Base-by-base conservation (phyloP, 2,113 vertebrate species). In the Penelope pileata region DNA sequence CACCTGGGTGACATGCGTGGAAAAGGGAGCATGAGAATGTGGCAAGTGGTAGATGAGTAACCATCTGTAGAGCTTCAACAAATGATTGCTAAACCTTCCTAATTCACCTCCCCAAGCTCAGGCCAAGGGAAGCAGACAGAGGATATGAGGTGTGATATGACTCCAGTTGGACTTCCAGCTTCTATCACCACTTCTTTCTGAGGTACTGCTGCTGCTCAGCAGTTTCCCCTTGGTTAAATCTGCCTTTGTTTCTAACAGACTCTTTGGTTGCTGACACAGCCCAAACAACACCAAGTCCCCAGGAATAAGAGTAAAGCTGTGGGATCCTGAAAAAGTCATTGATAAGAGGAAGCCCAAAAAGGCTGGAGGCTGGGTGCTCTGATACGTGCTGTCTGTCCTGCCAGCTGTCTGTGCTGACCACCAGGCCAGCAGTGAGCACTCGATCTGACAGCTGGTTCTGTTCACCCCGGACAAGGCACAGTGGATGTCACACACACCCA, bases 381-480 rank as follows among this genome's bases (percentile, higher is more conserved):
- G 72, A 78, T 15, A 54, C 6, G 0, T 83, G 50, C 69, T 92
- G 83, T 53, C 76, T 90, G 53, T 16, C 29, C 53, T 54, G 53
- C 30, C 53, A 56, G 53, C 29, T 30, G 53, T n/a, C 54, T 58
- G 54, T 58, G 54, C 54, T n/a, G 18, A 58, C 83, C 90, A 90
- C 40, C 76, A 95, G 91, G 60, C 26, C 83, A 79, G 56, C 74
- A 94, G 54, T 6, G 34, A 94, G 60, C 68, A 63, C 94, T 91
- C 91, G 88, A 36, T 79, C 38, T 94, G 84, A 75, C 95, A 96
- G 94, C 95, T 95, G 95, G 64, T 94, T 96, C 89, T 56, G 69
- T 86, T 96, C 91, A 96, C 21, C 53, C 58, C 0, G 1, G 53
- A 63, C 54, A 64, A 92, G 58, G 67, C 83, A 53, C 1, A 1